A percentile compares a stretch with the other conserved stretches of the same genome.
Evolutionary conservation across 2,113 vertebrate genomes (phyloP).

Genomic region (Tychaedon coryphoeus): DNA sequence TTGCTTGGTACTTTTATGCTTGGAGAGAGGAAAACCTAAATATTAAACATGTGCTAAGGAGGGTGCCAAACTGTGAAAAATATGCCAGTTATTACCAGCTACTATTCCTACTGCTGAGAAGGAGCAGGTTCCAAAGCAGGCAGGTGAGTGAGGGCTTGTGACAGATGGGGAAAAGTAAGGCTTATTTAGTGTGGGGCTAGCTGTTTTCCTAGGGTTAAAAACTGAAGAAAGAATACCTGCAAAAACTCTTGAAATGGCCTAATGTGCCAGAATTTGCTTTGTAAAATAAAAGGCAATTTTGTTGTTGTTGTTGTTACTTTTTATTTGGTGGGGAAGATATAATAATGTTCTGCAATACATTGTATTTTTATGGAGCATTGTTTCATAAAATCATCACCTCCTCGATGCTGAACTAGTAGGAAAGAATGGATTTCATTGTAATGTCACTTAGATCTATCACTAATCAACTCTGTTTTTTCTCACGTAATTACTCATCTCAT

Average conservation of each 20-base stretch:
- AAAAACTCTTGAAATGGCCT: neutral
- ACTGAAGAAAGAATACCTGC: neutral
- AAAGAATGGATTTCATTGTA: conserved; percentile 48
- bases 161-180: neutral
- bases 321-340: neutral
- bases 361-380: conserved; percentile 54
- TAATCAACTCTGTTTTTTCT: conserved; percentile 17
- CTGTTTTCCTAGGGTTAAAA: neutral
- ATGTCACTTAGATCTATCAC: conserved; percentile 50
- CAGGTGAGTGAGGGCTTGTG: neutral
- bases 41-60: neutral
- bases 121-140: neutral
- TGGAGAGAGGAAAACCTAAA: neutral
- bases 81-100: neutral
- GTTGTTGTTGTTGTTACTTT: neutral
- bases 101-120: neutral
- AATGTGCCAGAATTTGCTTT: neutral
- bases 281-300: conserved; percentile 23
- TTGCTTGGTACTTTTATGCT: neutral
- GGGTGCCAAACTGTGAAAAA: neutral
- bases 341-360: conserved; percentile 15
- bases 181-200: neutral
- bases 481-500: conserved; percentile 53
- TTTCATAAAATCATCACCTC: conserved; percentile 40
- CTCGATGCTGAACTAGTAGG: neutral